Base-by-base conservation (phyloP, 2,797 vertebrate genomes). In the Trematomus bernacchii region DNA sequence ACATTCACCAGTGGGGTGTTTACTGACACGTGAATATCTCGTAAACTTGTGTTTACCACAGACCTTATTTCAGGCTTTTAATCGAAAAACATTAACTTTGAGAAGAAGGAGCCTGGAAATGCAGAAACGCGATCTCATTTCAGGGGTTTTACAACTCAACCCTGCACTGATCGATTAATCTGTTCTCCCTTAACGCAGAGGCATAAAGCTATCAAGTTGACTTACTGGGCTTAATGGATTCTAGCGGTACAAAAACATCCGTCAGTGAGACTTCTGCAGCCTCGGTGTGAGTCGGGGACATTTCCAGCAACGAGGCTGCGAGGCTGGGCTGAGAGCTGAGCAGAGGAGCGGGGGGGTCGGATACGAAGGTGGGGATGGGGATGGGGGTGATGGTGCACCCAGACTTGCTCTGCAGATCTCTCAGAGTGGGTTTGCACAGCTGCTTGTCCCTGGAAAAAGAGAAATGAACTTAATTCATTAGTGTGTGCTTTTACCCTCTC, bases 151-250 rank as follows among this genome's bases (percentile, higher is more conserved):
- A 37, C 6, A 9, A 37, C 33, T 33, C 30, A 7, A 5, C 6
- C 30, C 30, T 37, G 33, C 33, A 37, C 33, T 7, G 6, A 6
- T 37, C 40, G 1, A 50, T 9, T 4, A 42, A 66, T 15, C 60
- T 37, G 30, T 2, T 16, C 42, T 40, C 19, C 27, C 27, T 10
- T 14, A 21, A 43, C 3, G 3, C n/a, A 18, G 14, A 68, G 2
- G 4, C 11, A 10, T 3, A 0, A 16, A 44, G 8, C 8, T 16
- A 7, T 16, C 3, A 3, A 0, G 18, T 23, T 62, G 30, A 89
- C 70, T 96, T 94, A 99, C 98, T 99, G 81, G 98, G 98, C 86
- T 96, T 98, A 91, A 99, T 98, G 77, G 98, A 98, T 90, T 99
- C 98, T 92, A 99, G 90, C 68, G 98, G 97, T 87, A 99, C 97